These are phyloP conservation scores for Papilio demoleus DNA, from an alignment of 2,888 invertebrate species.

Conservation along the genomic window DNA sequence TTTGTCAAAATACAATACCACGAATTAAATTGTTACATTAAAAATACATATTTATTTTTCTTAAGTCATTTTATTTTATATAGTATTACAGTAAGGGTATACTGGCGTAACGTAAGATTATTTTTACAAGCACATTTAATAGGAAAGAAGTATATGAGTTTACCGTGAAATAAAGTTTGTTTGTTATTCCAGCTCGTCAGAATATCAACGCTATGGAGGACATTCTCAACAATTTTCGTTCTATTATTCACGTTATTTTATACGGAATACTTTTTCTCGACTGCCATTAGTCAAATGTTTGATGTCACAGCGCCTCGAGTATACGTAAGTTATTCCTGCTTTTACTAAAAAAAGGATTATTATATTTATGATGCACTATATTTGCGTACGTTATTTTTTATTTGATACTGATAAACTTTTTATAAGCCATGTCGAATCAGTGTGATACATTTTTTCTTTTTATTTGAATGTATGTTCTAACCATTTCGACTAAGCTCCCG, in stretches of 20 bases:
- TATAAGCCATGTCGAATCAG: too few relatives aligned
- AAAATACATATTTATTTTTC: too few relatives aligned
- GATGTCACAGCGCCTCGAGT: conserved; percentile 48
- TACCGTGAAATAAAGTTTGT: conserved; percentile 24
- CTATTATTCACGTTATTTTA: conserved; percentile 48
- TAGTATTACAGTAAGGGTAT: too few relatives aligned
- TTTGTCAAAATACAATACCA: too few relatives aligned
- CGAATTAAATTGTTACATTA: too few relatives aligned
- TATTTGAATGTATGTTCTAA: too few relatives aligned
- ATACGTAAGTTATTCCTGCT: conserved; percentile 50
- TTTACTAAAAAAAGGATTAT: not conserved
- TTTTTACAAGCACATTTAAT: too few relatives aligned
- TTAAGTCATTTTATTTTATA: too few relatives aligned
- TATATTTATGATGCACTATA: not conserved
- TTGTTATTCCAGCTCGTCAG: conserved; percentile 60
- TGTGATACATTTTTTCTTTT: too few relatives aligned
- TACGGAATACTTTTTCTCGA: conserved; percentile 35
- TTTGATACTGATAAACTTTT: too few relatives aligned
- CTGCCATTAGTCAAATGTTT: conserved; percentile 52
- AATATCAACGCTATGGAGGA: conserved; percentile 53
- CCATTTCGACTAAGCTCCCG: too few relatives aligned
- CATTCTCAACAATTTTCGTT: conserved; percentile 52
- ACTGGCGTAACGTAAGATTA: too few relatives aligned
- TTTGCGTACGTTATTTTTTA: not conserved
- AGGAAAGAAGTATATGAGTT: not conserved